A percentile compares a stretch with the other conserved stretches of the same genome.
phyloP scores from a whole-genome alignment of 64 coral and sea anemone genomes.

The Platygyra sinensis region DNA sequence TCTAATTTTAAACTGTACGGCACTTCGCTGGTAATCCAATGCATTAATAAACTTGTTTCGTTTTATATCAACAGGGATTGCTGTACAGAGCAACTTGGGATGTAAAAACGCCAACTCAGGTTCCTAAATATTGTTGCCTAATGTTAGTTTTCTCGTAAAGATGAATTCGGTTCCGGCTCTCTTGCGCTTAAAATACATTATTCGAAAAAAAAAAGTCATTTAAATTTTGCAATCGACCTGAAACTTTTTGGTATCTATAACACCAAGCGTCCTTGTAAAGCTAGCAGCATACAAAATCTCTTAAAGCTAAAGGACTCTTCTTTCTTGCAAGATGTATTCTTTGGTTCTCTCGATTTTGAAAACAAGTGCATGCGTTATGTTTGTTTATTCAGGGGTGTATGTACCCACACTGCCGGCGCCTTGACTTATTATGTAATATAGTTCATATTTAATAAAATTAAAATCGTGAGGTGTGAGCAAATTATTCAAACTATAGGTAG shows the following conservation, averaged over 20 bases:
- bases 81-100: neutral
- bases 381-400: too few species aligned
- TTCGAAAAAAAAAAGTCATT: neutral
- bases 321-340: too few species aligned
- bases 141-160: neutral
- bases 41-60: neutral
- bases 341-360: too few species aligned
- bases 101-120: neutral
- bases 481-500: too few species aligned
- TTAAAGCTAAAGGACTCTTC: too few species aligned
- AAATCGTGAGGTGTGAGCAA: too few species aligned
- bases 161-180: neutral
- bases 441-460: too few species aligned
- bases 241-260: neutral
- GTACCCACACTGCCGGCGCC: too few species aligned
- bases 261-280: neutral
- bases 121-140: neutral
- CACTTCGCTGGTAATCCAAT: constrained; percentile 7
- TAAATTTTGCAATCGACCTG: neutral
- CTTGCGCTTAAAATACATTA: too few species aligned
- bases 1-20: constrained; percentile 28
- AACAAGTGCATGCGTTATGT: too few species aligned
- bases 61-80: neutral
- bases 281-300: too few species aligned
- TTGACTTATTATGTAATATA: too few species aligned